Percentiles rank a stretch among this genome's conserved stretches.
Conservation (phyloP, 30 jellyfish, hydroid and myxozoan species). For the Phacellophora camtschatica region DNA sequence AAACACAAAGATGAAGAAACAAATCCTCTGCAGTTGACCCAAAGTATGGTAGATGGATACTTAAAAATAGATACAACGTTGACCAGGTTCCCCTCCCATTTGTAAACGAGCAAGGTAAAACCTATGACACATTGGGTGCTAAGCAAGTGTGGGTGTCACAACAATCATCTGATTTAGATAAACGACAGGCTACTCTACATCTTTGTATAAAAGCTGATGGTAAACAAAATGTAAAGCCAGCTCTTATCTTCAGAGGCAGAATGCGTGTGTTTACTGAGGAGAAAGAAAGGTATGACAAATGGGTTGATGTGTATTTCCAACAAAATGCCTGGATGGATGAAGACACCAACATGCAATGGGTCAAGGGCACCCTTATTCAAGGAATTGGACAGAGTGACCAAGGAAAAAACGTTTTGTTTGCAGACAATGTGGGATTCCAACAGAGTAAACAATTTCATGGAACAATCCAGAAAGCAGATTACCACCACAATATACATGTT, state of each 20-base stretch:
- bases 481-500: conserved; percentile 7
- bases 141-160: neutral
- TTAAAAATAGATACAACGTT: neutral
- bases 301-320: too few relatives aligned
- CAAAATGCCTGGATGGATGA: too few relatives aligned
- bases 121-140: neutral
- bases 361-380: too few relatives aligned
- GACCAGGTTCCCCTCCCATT: conserved; percentile 18
- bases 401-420: conserved; percentile 14
- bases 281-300: too few relatives aligned
- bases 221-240: neutral
- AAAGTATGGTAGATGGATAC: neutral
- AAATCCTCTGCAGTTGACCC: neutral
- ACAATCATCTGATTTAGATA: neutral
- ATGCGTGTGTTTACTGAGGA: neutral
- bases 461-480: neutral
- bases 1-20: neutral
- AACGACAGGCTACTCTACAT: neutral
- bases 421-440: conserved; percentile 19
- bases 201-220: conserved; percentile 4
- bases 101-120: neutral
- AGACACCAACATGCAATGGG: too few relatives aligned
- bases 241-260: neutral
- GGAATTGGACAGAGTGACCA: too few relatives aligned
- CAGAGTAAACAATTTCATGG: neutral